A percentile compares a stretch with the other conserved stretches of the same genome.
phyloP scores from a whole-genome alignment of 2,113 vertebrate species.

The Peucedramus taeniatus region DNA sequence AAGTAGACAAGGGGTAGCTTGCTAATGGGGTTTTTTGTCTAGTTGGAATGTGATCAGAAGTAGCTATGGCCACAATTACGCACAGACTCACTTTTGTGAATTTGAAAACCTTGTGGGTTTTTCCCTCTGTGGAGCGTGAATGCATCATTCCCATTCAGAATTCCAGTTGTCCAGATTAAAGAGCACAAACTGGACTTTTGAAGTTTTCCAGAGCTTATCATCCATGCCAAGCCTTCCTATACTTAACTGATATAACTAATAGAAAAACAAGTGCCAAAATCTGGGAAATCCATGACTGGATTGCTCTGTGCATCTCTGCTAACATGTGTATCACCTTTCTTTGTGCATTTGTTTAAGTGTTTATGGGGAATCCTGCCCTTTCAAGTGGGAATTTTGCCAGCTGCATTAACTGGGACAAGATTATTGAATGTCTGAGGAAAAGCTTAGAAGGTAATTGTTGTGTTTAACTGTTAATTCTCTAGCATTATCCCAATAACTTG shows the following conservation, averaged over 20 bases:
- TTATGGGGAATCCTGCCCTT: background rate
- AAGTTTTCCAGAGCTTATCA: background rate
- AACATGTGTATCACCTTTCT: background rate
- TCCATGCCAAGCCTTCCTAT: background rate
- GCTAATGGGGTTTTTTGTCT: background rate
- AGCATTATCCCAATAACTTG: background rate
- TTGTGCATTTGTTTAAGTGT: background rate
- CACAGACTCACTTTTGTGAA: background rate
- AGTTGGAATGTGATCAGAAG: background rate
- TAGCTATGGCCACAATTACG: background rate
- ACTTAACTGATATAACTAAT: background rate
- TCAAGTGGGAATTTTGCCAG: background rate
- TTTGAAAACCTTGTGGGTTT: background rate
- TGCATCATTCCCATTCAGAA: background rate
- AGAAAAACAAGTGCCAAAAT: background rate
- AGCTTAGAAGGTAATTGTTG: background rate
- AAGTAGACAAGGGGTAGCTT: background rate
- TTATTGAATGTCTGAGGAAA: background rate
- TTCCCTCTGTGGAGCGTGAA: background rate
- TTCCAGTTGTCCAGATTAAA: background rate
- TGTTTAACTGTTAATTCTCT: constrained; percentile 16
- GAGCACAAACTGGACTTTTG: background rate
- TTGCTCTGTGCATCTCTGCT: background rate
- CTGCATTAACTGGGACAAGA: background rate
- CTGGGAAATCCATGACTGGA: background rate